These are phyloP conservation scores for Thymelicus sylvestris DNA, from an alignment of 2,888 invertebrate species.

Conservation along the genomic window DNA sequence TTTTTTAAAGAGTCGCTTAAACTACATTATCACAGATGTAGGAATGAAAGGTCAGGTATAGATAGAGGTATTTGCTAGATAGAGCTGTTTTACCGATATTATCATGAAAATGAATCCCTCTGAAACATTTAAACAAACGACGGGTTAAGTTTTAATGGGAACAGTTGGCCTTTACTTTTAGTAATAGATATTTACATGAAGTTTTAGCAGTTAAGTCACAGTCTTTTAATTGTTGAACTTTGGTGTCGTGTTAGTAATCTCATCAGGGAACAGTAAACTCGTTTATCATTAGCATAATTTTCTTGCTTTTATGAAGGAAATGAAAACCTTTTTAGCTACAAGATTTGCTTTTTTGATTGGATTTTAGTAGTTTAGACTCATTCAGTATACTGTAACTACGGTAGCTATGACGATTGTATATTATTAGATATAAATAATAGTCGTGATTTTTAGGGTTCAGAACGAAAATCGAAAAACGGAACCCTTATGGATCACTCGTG, in stretches of 20 bases:
- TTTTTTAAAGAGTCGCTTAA: too few relatives aligned
- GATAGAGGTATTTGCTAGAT: background rate
- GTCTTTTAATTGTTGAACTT: conserved; percentile 14
- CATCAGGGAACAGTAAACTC: conserved; percentile 18
- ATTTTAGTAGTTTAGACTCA: too few relatives aligned
- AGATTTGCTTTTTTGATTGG: background rate
- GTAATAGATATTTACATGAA: conserved; percentile 16
- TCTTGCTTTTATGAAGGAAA: background rate
- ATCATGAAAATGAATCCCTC: conserved; percentile 25
- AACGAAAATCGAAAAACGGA: too few relatives aligned
- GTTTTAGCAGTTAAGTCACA: background rate
- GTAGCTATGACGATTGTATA: too few relatives aligned
- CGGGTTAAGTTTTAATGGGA: conserved; percentile 31
- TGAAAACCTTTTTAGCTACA: background rate
- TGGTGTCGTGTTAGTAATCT: conserved; percentile 17
- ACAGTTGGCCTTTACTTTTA: conserved; percentile 11
- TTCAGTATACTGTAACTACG: too few relatives aligned
- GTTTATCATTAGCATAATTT: conserved; percentile 8
- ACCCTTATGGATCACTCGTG: too few relatives aligned
- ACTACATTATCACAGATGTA: too few relatives aligned
- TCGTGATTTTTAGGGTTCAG: too few relatives aligned
- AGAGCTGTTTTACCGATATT: background rate
- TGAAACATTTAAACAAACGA: conserved; percentile 22
- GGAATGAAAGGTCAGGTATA: too few relatives aligned
- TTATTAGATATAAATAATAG: too few relatives aligned